Evolutionary conservation across 2,113 vertebrate genomes (phyloP), one percentile per base, ranked within the genome.

Genomic region (Corythornis vintsioides): DNA sequence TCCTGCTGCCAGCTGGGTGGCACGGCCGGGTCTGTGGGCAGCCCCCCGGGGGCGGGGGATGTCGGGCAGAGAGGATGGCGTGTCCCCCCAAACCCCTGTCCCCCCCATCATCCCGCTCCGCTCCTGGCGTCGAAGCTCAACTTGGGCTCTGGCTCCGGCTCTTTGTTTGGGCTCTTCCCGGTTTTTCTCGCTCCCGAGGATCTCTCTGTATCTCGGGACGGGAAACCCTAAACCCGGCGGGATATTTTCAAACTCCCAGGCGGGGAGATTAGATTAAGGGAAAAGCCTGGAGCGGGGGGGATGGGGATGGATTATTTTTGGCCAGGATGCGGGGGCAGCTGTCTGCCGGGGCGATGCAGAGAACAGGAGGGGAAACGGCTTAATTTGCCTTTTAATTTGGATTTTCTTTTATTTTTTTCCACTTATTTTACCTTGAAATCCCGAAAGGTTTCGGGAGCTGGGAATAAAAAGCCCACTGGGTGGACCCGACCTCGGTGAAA

Each of bases 301-400:
- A 55, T 38, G 24, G 67, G 84, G 43, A 25, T 61, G 89, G 97
- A 97, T 97, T 98, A 97, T 98, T 98, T 97, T 98, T 97, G 97
- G 97, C 97, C 48, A 94, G 96, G 97, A 96, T 97, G 96, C 42
- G 85, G 96, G 95, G 96, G 94, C 96, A 95, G 97, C 98, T 97
- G 96, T 92, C 96, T 96, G 84, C 83, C 1, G 59, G 83, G 75
- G 70, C 38, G 92, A 84, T 67, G 89, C 78, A 42, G 95, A 87
- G 76, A 64, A 8, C 43, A 22, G 24, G 45, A 63, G 56, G 60
- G 60, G 47, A 93, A 92, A 70, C 4, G 16, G 29, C n/a, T 66
- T 19, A 42, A 76, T 88, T 88, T 65, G 10, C 5, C 13, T 65
- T 90, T 38, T 38, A 38, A 38, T 38, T 38, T 38, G 38, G 38